Base-by-base conservation (phyloP, 2,113 vertebrate genomes). In the Isurus oxyrinchus region DNA sequence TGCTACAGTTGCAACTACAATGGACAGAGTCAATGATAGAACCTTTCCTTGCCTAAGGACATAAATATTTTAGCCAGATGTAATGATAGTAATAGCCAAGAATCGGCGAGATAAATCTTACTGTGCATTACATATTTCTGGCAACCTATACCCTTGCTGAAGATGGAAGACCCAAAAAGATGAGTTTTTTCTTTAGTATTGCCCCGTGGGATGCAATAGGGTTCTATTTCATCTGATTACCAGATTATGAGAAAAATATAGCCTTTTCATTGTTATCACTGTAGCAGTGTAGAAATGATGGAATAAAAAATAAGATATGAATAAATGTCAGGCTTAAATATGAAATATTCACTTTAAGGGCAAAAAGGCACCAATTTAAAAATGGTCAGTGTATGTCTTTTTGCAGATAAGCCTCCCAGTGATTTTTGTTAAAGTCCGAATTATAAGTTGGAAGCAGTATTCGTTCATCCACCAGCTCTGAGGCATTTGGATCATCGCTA, bases 11-110 rank as follows among this genome's bases (percentile, higher is more conserved):
- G 91, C 97, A 97, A 97, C 79, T 96, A 96, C 7, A 14, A 27
- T 96, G 97, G 96, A 97, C 97, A 97, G 96, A 97, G 97, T 97
- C 97, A 96, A 97, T 96, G 97, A 97, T 97, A 97, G 97, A 97
- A 96, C 87, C 97, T 97, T 98, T 97, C 96, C 91, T 69, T 97
- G 97, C 97, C 97, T 97, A 57, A 11, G 97, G 97, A 97, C 96
- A 96, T 72, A 2, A 49, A 95, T 96, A 96, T 97, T 97, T 97
- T 97, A 97, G 96, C 96, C 97, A 96, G 96, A 97, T 97, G 96
- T 97, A 97, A 97, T 97, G 97, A 97, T 96, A 96, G 96, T 96
- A 97, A 97, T 97, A 97, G 96, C 96, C 96, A 97, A 97, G 96
- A 97, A 97, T 97, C 96, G 94, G 90, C 96, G 97, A 96, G 97